A percentile compares a stretch with the other conserved stretches of the same genome.
These are phyloP conservation scores for Dicrurus megarhynchus DNA, from an alignment of 2,113 vertebrate genomes.

Conservation along the genomic window DNA sequence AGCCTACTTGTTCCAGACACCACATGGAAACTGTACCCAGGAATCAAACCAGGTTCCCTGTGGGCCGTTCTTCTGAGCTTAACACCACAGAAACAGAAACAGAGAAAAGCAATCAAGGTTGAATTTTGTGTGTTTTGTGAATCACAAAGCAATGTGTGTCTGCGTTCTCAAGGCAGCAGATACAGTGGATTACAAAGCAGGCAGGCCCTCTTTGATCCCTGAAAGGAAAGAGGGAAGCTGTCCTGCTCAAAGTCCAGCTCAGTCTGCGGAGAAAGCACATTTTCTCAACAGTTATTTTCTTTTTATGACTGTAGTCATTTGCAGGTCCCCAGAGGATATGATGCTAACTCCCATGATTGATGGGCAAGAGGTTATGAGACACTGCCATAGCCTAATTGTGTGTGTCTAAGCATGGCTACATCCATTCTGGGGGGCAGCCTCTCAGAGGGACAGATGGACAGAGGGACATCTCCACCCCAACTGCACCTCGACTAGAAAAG, in stretches of 20 bases:
- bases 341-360: background rate
- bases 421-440: background rate
- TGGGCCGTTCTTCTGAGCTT: background rate
- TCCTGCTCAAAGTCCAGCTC: background rate
- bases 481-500: background rate
- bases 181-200: background rate
- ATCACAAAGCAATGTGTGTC: background rate
- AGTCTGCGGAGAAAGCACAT: background rate
- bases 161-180: background rate
- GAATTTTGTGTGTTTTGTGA: background rate
- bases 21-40: background rate
- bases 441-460: background rate
- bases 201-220: background rate
- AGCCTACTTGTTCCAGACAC: background rate
- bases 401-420: background rate
- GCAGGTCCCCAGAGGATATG: background rate
- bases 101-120: background rate
- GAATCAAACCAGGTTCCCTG: background rate
- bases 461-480: background rate
- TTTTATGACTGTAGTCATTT: background rate
- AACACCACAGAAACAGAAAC: background rate
- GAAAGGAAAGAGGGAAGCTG: background rate
- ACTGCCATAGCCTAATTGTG: rapidly evolving
- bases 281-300: background rate
- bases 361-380: background rate